Conservation (phyloP, 2,113 vertebrate species). For the Empidonax traillii region DNA sequence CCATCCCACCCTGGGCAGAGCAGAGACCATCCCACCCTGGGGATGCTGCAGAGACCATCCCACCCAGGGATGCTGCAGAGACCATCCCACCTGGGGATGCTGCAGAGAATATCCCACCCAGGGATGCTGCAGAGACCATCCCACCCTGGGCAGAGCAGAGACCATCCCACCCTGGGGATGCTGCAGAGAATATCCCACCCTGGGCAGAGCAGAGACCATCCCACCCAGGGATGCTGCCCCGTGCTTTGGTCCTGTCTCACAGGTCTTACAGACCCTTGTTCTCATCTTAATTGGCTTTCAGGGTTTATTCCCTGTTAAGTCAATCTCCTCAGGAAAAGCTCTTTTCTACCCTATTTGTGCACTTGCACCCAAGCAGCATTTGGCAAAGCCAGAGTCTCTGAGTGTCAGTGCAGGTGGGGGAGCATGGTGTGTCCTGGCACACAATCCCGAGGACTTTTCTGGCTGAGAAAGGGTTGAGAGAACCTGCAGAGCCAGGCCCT, state of each 20-base stretch:
- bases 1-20: no score
- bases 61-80: no score
- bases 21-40: no score
- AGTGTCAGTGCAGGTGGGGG: accelerated
- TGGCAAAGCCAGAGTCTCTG: not conserved
- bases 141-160: no score
- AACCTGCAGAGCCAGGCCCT: not conserved
- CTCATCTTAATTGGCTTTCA: not conserved
- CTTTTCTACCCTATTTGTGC: not conserved
- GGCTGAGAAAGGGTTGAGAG: not conserved
- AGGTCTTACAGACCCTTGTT: not conserved
- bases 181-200: no score
- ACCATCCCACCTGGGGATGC: not conserved
- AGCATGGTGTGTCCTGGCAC: accelerated
- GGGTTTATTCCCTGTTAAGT: not conserved
- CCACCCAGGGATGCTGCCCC: not conserved
- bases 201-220: not conserved
- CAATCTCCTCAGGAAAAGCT: not conserved
- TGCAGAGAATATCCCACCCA: not conserved
- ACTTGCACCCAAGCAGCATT: not conserved
- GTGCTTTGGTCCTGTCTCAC: not conserved
- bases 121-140: no score
- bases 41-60: no score
- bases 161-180: not conserved
- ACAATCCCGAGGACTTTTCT: accelerated